Conservation (phyloP, 2,888 invertebrate genomes). For the Rhingia rostrata region DNA sequence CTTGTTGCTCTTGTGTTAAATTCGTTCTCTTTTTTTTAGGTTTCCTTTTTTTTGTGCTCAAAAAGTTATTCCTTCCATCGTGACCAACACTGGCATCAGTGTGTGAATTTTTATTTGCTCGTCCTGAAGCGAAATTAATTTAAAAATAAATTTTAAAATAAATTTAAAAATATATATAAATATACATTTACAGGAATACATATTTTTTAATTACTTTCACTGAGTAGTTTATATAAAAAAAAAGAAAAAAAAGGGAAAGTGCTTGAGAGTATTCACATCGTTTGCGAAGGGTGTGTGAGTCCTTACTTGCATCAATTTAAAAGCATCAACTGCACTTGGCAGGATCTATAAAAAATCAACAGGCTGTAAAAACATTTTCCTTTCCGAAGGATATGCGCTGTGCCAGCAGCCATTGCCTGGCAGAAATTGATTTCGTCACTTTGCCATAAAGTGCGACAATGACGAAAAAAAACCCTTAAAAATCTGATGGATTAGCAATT, state of each 20-base stretch:
- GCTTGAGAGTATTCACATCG: slow-evolving; percentile 4
- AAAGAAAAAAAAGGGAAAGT: not conserved
- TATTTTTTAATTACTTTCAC: slow-evolving; percentile 58
- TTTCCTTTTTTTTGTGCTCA: slow-evolving; percentile 13
- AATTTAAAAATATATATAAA: slow-evolving; percentile 20
- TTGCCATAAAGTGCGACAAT: not conserved
- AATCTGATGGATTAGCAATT: slow-evolving; percentile 52
- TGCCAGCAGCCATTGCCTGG: too few relatives aligned
- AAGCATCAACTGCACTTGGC: not conserved
- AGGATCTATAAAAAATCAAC: slow-evolving; percentile 44
- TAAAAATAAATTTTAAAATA: slow-evolving; percentile 30
- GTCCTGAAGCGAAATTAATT: slow-evolving; percentile 69
- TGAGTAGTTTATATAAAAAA: not conserved
- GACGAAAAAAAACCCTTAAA: not conserved
- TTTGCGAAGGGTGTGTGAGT: not conserved
- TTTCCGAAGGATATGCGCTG: not conserved
- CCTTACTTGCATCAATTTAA: slow-evolving; percentile 20
- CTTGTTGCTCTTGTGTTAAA: slow-evolving; percentile 12
- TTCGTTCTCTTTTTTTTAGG: slow-evolving; percentile 19
- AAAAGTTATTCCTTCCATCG: slow-evolving; percentile 53
- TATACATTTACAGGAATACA: slow-evolving; percentile 5
- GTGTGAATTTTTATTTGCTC: slow-evolving; percentile 9
- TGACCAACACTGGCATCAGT: slow-evolving; percentile 15
- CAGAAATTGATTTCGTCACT: not conserved
- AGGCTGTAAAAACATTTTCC: slow-evolving; percentile 22